These are phyloP conservation scores for Megalops cyprinoides DNA, from an alignment of 2,797 vertebrate species.

Conservation along the genomic window DNA sequence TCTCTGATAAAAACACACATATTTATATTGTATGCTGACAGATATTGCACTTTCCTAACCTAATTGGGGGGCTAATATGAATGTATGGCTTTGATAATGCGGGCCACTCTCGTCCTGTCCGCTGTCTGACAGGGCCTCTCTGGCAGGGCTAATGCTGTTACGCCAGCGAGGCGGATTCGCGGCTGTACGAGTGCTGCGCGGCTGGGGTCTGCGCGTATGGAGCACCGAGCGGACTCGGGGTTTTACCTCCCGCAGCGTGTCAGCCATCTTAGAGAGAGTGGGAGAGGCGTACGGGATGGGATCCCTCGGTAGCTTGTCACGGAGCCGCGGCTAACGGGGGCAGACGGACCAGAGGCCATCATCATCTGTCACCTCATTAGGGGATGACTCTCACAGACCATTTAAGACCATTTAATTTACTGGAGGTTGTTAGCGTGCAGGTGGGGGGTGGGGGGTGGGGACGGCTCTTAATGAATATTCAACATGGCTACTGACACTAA, in stretches of 20 bases:
- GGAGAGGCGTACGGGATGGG: not conserved
- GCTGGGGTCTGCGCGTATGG: slow-evolving; percentile 29
- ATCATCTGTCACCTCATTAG: not conserved
- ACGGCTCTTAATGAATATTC: no score
- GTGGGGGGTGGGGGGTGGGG: no score
- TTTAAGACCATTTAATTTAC: not conserved
- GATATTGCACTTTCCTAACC: slow-evolving; percentile 96
- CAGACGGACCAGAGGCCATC: not conserved
- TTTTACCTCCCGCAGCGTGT: not conserved
- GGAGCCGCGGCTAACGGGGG: not conserved
- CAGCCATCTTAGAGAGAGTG: not conserved
- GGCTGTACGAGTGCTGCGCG: not conserved
- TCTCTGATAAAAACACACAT: slow-evolving; percentile 92
- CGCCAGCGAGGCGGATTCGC: slow-evolving; percentile 39
- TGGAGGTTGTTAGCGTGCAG: no score
- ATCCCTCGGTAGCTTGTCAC: not conserved
- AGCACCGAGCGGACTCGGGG: not conserved
- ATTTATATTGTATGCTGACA: slow-evolving; percentile 98
- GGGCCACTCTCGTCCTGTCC: slow-evolving; percentile 68
- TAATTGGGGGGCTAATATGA: slow-evolving; percentile 91
- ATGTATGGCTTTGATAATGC: slow-evolving; percentile 87
- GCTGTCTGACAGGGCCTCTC: slow-evolving; percentile 67
- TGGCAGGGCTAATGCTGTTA: slow-evolving; percentile 73
- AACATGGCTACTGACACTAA: no score
- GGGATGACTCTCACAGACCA: not conserved